Conservation (phyloP, 2,888 invertebrate genomes). For the Lasioglossum morio region DNA sequence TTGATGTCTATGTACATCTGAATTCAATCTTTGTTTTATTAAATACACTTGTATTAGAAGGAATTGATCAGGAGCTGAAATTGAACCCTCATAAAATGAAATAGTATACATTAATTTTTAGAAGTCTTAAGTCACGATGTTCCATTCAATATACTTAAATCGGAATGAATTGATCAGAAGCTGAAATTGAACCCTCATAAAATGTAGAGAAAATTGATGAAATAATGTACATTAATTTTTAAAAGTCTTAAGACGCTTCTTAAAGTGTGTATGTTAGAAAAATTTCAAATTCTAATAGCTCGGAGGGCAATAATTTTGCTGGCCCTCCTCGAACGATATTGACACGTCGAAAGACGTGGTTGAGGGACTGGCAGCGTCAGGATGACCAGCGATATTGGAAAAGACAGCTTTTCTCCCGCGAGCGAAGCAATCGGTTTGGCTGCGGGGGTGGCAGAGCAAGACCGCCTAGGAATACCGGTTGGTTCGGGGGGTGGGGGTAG, state of each 20-base stretch:
- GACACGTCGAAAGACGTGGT: not conserved
- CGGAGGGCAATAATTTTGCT: not conserved
- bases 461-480: constrained; percentile 30
- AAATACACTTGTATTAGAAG: too few species aligned
- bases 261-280: not conserved
- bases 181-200: too few species aligned
- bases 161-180: too few species aligned
- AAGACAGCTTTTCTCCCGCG: not conserved
- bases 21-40: too few species aligned
- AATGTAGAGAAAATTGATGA: too few species aligned
- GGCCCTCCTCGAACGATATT: not conserved
- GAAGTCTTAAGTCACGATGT: not conserved
- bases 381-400: constrained; percentile 5
- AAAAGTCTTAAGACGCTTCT: not conserved
- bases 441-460: constrained; percentile 21
- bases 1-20: too few species aligned
- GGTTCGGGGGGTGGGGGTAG: constrained; percentile 9
- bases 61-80: too few species aligned
- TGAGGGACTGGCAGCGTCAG: not conserved
- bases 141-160: too few species aligned
- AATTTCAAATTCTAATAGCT: not conserved
- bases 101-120: too few species aligned
- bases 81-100: too few species aligned
- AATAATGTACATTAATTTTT: too few species aligned
- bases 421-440: constrained; percentile 38